Percentiles rank a stretch among this genome's conserved stretches.
Evolutionary conservation across 2,888 invertebrate genomes (phyloP).

Genomic region (Papilio demoleus): DNA sequence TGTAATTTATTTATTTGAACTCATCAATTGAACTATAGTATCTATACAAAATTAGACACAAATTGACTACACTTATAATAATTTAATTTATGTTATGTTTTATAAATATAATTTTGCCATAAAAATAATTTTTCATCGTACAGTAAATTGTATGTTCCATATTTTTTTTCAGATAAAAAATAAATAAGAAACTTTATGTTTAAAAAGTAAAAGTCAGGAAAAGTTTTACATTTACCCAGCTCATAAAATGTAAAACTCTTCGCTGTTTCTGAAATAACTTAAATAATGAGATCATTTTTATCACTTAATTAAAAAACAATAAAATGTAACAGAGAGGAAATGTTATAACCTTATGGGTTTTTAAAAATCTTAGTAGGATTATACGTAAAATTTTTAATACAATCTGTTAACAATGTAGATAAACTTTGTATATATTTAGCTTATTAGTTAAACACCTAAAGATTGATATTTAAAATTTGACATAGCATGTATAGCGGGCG

Average conservation of each 20-base stretch:
- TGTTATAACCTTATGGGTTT: slow-evolving; percentile 46
- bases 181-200: slow-evolving; percentile 21
- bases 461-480: slow-evolving; percentile 65
- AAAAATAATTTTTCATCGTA: slow-evolving; percentile 48
- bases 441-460: slow-evolving; percentile 70
- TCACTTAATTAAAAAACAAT: neutral
- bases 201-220: slow-evolving; percentile 54
- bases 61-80: slow-evolving; percentile 67
- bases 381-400: slow-evolving; percentile 22
- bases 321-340: slow-evolving; percentile 23
- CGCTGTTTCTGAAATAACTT: slow-evolving; percentile 55
- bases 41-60: slow-evolving; percentile 79
- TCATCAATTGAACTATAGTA: slow-evolving; percentile 77
- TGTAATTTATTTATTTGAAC: slow-evolving; percentile 77
- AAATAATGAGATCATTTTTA: slow-evolving; percentile 39
- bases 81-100: slow-evolving; percentile 38
- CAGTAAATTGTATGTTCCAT: slow-evolving; percentile 2
- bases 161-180: neutral
- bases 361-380: slow-evolving; percentile 14
- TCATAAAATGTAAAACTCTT: slow-evolving; percentile 77
- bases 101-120: slow-evolving; percentile 37
- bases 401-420: slow-evolving; percentile 55
- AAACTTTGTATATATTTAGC: slow-evolving; percentile 74
- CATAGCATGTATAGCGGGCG: slow-evolving; percentile 53
- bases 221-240: slow-evolving; percentile 80